Conservation (phyloP, 2,113 vertebrate genomes). For the Oryctolagus cuniculus region DNA sequence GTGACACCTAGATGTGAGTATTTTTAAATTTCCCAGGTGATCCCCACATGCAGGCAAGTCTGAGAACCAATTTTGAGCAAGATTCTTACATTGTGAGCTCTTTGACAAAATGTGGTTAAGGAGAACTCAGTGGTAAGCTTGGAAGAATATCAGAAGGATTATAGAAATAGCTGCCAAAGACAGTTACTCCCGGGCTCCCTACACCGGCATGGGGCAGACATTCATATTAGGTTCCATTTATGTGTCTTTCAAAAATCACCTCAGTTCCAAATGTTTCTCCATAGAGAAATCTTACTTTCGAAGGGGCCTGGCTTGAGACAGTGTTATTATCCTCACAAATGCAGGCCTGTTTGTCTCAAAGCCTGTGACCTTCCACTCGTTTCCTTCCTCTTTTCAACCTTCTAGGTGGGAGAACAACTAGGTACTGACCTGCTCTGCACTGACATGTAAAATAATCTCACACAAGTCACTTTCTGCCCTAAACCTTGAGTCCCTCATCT, state of each 20-base stretch:
- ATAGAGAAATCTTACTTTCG: neutral
- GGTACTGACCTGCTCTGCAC: neutral
- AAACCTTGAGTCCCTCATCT: neutral
- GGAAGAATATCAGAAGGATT: neutral
- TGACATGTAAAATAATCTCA: neutral
- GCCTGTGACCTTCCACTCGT: neutral
- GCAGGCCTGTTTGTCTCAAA: neutral
- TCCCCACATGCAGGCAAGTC: neutral
- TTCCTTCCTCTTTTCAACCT: neutral
- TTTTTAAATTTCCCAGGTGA: neutral
- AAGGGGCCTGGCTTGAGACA: neutral
- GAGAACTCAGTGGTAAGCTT: fast-evolving
- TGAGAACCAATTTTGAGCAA: neutral
- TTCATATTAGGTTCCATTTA: neutral
- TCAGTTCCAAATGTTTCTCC: neutral
- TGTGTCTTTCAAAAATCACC: neutral
- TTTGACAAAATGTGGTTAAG: neutral
- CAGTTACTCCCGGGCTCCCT: neutral
- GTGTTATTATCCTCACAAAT: neutral
- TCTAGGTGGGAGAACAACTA: neutral
- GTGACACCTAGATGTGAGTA: neutral
- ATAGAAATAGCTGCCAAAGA: neutral
- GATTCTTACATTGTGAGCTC: neutral
- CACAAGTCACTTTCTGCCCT: neutral
- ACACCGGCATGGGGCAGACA: neutral